Percentiles rank a stretch among this genome's conserved stretches.
phyloP scores from a whole-genome alignment of 1,140 invertebrate genomes.

The Olivierus martensii region DNA sequence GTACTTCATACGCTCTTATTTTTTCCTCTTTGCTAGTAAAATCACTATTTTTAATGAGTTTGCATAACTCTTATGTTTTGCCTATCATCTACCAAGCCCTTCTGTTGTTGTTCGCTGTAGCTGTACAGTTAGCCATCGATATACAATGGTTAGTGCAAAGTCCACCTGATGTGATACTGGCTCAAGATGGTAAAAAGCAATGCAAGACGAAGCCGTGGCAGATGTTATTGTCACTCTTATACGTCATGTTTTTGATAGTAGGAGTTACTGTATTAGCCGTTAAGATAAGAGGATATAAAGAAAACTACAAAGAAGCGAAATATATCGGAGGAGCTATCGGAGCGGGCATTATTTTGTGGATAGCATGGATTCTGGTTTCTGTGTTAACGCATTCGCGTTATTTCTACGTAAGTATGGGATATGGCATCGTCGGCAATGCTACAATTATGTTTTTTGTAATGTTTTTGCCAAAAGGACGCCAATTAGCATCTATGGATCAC shows the following conservation, averaged over 20 bases:
- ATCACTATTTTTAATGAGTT: slow-evolving; percentile 78
- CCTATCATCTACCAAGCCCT: slow-evolving; percentile 77
- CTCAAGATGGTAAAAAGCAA: background rate
- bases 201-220: slow-evolving; percentile 29
- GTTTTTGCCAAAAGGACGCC: slow-evolving; percentile 64
- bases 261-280: slow-evolving; percentile 70
- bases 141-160: slow-evolving; percentile 26
- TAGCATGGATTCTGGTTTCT: slow-evolving; percentile 49
- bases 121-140: slow-evolving; percentile 51
- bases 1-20: slow-evolving; percentile 72
- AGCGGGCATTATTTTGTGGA: slow-evolving; percentile 73
- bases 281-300: slow-evolving; percentile 55
- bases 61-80: slow-evolving; percentile 79
- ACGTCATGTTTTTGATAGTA: slow-evolving; percentile 65
- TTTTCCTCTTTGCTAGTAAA: slow-evolving; percentile 85
- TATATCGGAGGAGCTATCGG: slow-evolving; percentile 77
- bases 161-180: slow-evolving; percentile 11
- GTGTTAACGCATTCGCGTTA: slow-evolving; percentile 28
- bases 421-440: slow-evolving; percentile 66
- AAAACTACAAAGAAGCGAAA: slow-evolving; percentile 78
- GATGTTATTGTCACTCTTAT: slow-evolving; percentile 58
- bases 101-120: slow-evolving; percentile 65
- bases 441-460: slow-evolving; percentile 73
- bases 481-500: slow-evolving; percentile 48
- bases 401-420: slow-evolving; percentile 36